A percentile compares a stretch with the other conserved stretches of the same genome.
phyloP scores from a whole-genome alignment of 2,113 vertebrate genomes.

The Bucco capensis region DNA sequence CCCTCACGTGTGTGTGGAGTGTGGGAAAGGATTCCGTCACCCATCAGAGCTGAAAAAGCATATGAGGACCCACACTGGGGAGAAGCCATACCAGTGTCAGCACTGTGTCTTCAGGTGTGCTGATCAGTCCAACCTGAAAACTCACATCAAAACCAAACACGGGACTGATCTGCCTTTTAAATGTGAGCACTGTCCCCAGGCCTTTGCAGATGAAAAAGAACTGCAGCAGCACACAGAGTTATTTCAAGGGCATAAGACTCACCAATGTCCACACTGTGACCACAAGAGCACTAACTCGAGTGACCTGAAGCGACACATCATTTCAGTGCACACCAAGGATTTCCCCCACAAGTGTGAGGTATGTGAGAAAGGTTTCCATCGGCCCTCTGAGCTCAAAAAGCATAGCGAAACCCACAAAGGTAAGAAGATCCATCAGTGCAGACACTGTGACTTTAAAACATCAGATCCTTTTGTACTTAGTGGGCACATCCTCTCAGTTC shows the following conservation, averaged over 20 bases:
- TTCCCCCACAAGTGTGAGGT: conserved; percentile 98
- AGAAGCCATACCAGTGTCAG: conserved; percentile 97
- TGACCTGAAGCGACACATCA: conserved; percentile 96
- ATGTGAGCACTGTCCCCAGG: conserved; percentile 95
- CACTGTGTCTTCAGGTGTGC: conserved; percentile 95
- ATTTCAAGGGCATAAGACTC: conserved; percentile 97
- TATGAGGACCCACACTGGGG: conserved; percentile 98
- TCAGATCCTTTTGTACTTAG: conserved; percentile 97
- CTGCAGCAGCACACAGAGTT: conserved; percentile 90
- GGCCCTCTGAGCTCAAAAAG: conserved; percentile 97
- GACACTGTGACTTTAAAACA: conserved; percentile 98
- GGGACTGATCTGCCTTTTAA: conserved; percentile 91
- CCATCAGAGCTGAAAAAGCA: conserved; percentile 99
- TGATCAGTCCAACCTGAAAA: conserved; percentile 98
- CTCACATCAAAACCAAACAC: conserved; percentile 98
- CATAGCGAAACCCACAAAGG: conserved; percentile 95
- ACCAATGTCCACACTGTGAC: conserved; percentile 97
- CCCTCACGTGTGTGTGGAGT: conserved; percentile 96
- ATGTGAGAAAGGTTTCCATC: conserved; percentile 97
- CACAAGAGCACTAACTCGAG: conserved; percentile 99
- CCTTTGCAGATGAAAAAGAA: conserved; percentile 91
- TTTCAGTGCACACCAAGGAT: conserved; percentile 99
- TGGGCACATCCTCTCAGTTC: conserved; percentile 95
- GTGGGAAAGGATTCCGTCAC: conserved; percentile 96
- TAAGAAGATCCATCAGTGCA: conserved; percentile 96